These are phyloP conservation scores for Herpetotheres cachinnans DNA, from an alignment of 2,113 vertebrate species.

Conservation along the genomic window DNA sequence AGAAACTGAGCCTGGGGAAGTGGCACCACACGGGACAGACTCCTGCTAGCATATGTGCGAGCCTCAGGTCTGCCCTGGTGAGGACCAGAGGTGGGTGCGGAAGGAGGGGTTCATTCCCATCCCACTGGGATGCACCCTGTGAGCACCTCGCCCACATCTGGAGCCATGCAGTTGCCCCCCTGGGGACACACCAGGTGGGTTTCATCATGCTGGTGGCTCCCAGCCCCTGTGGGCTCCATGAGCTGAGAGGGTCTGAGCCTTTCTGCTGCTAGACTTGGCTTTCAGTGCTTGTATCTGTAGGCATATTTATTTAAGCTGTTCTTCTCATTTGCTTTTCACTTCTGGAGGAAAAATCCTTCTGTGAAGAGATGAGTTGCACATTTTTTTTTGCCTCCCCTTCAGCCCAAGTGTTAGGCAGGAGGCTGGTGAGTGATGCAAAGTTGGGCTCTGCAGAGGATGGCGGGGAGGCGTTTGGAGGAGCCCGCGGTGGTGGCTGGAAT, in stretches of 20 bases:
- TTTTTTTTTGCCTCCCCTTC: not conserved
- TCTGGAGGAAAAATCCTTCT: not conserved
- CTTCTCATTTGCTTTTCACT: not conserved
- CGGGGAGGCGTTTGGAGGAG: not conserved
- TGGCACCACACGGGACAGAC: rapidly evolving
- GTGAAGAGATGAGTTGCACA: not conserved
- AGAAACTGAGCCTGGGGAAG: not conserved
- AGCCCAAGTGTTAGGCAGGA: not conserved
- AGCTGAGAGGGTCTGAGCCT: not conserved
- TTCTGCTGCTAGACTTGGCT: not conserved
- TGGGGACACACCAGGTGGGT: not conserved
- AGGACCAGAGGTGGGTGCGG: not conserved
- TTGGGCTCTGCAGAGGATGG: slow-evolving; percentile 35
- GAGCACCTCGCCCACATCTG: rapidly evolving
- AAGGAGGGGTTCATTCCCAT: not conserved
- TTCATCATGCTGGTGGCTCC: not conserved
- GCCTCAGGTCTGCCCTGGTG: not conserved
- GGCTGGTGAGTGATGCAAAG: not conserved
- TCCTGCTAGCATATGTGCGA: rapidly evolving
- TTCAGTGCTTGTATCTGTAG: not conserved
- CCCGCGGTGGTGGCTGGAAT: slow-evolving; percentile 16
- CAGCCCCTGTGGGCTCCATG: not conserved
- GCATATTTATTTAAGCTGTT: not conserved
- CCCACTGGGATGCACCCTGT: rapidly evolving
- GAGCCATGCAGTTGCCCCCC: rapidly evolving